Conservation (phyloP, 1,140 invertebrate species). For the Metaphire vulgaris region DNA sequence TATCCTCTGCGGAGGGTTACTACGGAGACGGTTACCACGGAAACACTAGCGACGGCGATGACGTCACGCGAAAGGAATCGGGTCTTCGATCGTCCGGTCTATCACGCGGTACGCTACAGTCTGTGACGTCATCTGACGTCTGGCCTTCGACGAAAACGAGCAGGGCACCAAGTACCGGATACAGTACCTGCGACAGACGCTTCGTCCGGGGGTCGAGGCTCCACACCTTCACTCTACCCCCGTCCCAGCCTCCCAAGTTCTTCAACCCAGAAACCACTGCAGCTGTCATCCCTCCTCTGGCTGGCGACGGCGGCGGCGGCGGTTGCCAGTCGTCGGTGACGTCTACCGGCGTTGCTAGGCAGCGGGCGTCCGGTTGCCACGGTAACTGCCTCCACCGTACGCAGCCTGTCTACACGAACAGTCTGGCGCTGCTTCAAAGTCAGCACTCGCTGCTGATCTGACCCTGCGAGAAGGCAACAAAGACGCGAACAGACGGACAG, state of each 20-base stretch:
- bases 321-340: not conserved
- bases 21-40: not conserved
- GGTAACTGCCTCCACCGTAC: not conserved
- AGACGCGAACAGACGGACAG: no score
- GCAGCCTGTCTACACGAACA: not conserved
- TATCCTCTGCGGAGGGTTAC: not conserved
- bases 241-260: no score
- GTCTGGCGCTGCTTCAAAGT: not conserved
- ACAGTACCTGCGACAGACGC: not conserved
- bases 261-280: no score
- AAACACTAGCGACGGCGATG: not conserved
- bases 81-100: not conserved
- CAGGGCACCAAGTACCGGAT: not conserved
- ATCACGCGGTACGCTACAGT: not conserved
- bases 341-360: not conserved
- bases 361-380: not conserved
- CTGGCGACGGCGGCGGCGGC: no score
- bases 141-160: not conserved
- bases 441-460: not conserved
- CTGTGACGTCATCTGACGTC: not conserved
- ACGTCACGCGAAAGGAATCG: no score
- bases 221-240: not conserved
- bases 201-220: not conserved
- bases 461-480: no score
- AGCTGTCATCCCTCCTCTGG: no score